Evolutionary conservation across 2,888 invertebrate genomes (phyloP).

Genomic region (Caenorhabditis sp.): DNA sequence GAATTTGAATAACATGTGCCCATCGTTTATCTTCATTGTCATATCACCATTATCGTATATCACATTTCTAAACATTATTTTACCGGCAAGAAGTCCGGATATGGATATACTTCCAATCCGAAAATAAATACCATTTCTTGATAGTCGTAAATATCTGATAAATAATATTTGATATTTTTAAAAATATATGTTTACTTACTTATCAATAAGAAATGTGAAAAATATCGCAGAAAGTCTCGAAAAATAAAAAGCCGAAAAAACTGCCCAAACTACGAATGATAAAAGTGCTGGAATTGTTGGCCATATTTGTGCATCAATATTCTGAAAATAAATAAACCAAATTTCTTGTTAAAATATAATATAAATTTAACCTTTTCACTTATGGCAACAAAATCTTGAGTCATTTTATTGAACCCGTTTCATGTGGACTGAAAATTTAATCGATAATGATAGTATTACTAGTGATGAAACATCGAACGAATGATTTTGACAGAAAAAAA

Average conservation of each 20-base stretch:
- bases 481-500: too few species aligned
- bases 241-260: slow-evolving; percentile 60
- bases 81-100: slow-evolving; percentile 89
- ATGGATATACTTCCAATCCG: slow-evolving; percentile 85
- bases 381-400: too few species aligned
- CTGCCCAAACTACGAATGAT: slow-evolving; percentile 56
- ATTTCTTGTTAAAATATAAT: too few species aligned
- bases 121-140: slow-evolving; percentile 49
- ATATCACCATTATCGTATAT: slow-evolving; percentile 92
- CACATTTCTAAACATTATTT: slow-evolving; percentile 92
- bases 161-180: not conserved
- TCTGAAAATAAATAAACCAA: not conserved
- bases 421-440: too few species aligned
- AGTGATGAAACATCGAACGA: too few species aligned
- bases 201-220: slow-evolving; percentile 55
- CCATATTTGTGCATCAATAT: slow-evolving; percentile 20
- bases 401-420: too few species aligned
- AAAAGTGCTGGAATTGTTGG: slow-evolving; percentile 42
- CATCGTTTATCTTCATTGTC: slow-evolving; percentile 90
- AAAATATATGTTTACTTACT: slow-evolving; percentile 26
- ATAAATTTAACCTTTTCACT: too few species aligned
- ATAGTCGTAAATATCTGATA: slow-evolving; percentile 45
- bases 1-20: slow-evolving; percentile 95
- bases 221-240: slow-evolving; percentile 56
- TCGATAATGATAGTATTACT: too few species aligned